Evolutionary conservation across 1,140 invertebrate species (phyloP), one percentile per base, ranked within the genome.

Genomic region (Diorhabda carinulata): DNA sequence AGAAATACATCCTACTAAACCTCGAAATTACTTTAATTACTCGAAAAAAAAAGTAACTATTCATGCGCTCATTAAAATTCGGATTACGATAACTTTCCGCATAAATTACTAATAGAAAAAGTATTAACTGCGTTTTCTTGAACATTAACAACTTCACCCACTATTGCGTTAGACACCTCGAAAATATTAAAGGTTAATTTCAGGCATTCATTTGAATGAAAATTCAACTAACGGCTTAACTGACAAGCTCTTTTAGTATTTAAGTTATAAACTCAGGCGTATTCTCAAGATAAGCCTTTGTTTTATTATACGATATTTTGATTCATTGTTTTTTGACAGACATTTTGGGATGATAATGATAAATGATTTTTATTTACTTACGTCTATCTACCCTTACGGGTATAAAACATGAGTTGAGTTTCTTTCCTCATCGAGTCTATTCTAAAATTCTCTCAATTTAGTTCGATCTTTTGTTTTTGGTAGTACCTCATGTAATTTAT

Each of bases 111-210:
- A 4, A 52, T 52, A n/a, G 47, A 52, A 52, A 52, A 52, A 52
- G 6, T 4, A 6, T 52, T 52, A 52, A 52, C 47, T 52, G 47
- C 47, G 47, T 52, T 52, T 52, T 52, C 47, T 52, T 52, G 6
- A n/a, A 52, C 47, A 2, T n/a, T 52, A 52, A 52, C 47, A 52
- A 52, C 47, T 52, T 52, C n/a, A 52, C 47, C n/a, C 3, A 52
- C 47, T 52, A 52, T 52, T 52, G 47, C n/a, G 47, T 52, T 52
- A n/a, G 47, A 52, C 47, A 52, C 47, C 47, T 52, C n/a, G 47
- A 4, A 52, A 52, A 52, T 52, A 52, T 52, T 52, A 52, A 52
- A 52, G 47, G 6, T 8, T 52, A 52, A 52, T 6, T 52, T 52
- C n/a, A 4, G 3, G 47, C n/a, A n/a, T 52, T 52, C 47, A 52